Evolutionary conservation across 1,140 invertebrate species (phyloP).

Genomic region (Pygmarrhopalites habei): DNA sequence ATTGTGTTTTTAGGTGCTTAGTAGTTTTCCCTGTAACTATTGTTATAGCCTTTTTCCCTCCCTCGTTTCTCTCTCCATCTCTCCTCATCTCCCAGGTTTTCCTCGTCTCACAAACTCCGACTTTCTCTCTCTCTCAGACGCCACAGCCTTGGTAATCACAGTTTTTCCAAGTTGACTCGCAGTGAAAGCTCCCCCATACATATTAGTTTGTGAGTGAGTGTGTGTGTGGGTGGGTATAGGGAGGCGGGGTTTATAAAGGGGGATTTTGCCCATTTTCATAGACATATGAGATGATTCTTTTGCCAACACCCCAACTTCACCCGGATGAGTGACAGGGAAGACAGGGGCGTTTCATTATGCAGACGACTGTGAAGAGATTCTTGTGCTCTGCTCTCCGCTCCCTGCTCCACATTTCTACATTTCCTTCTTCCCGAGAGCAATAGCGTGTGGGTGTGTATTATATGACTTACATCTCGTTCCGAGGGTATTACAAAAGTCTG

Average conservation of each 20-base stretch:
- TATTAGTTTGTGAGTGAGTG: not conserved
- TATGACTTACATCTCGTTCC: too few species aligned
- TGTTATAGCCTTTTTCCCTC: not conserved
- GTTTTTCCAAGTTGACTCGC: not conserved
- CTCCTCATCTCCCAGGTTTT: not conserved
- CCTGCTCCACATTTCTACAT: not conserved
- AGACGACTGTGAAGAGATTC: not conserved
- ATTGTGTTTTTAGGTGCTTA: too few species aligned
- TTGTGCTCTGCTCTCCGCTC: not conserved
- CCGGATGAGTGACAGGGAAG: conserved; percentile 4
- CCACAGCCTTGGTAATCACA: not conserved
- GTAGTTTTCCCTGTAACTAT: too few species aligned
- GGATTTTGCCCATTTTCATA: conserved; percentile 4
- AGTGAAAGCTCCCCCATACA: not conserved
- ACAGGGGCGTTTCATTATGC: conserved; percentile 2
- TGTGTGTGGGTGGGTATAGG: too few species aligned
- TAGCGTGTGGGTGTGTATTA: too few species aligned
- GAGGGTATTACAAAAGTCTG: too few species aligned
- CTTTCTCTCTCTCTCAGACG: not conserved
- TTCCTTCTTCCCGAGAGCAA: too few species aligned
- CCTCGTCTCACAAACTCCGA: not conserved
- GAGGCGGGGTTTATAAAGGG: not conserved
- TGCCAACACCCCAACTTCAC: not conserved
- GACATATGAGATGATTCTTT: conserved; percentile 10
- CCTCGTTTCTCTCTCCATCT: not conserved